Conservation (phyloP, 2,113 vertebrate genomes). For the Pica pica region DNA sequence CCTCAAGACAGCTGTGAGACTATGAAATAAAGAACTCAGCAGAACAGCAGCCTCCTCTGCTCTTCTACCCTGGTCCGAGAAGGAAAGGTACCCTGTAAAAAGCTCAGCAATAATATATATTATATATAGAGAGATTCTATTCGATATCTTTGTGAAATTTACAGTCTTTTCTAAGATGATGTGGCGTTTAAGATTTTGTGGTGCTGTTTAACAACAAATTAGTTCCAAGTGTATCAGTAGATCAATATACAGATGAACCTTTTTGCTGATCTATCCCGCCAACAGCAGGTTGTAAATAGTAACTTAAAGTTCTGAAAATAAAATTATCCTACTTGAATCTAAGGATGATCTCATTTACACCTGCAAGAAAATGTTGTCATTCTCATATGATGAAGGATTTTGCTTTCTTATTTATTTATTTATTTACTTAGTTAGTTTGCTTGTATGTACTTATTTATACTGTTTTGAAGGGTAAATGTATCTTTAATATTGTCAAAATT, state of each 20-base stretch:
- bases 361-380: background rate
- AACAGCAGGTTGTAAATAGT: background rate
- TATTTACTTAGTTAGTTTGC: background rate
- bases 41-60: too few relatives aligned
- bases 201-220: background rate
- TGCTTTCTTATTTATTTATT: background rate
- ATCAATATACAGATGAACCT: background rate
- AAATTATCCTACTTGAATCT: background rate
- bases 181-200: rapidly evolving
- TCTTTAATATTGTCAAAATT: background rate
- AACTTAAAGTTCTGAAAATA: background rate
- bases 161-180: background rate
- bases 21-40: too few relatives aligned
- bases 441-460: background rate
- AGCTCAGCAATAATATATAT: too few relatives aligned
- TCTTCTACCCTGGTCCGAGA: too few relatives aligned
- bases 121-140: background rate
- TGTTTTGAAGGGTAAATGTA: background rate
- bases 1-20: too few relatives aligned
- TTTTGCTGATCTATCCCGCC: background rate
- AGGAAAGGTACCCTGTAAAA: too few relatives aligned
- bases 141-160: background rate
- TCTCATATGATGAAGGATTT: background rate
- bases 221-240: background rate
- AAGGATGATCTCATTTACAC: background rate